Conservation (phyloP, 2,888 invertebrate genomes). For the Sturmia bella region DNA sequence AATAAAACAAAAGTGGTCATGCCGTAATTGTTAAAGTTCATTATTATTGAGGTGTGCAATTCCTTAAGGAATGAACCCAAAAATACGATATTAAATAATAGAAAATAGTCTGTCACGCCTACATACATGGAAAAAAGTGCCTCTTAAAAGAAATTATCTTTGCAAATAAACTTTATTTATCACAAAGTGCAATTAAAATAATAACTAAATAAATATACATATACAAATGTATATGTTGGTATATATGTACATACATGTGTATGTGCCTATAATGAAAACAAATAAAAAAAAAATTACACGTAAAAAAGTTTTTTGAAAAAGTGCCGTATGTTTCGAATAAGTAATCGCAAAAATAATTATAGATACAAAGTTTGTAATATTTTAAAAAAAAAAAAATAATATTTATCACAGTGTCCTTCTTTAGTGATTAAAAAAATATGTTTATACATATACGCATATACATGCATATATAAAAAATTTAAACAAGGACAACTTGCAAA, state of each 20-base stretch:
- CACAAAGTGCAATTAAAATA: slow-evolving; percentile 67
- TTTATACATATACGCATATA: too few relatives aligned
- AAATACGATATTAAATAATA: slow-evolving; percentile 19
- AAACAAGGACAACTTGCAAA: slow-evolving; percentile 22
- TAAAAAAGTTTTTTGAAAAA: background rate
- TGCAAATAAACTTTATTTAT: slow-evolving; percentile 11
- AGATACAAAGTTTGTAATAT: slow-evolving; percentile 15
- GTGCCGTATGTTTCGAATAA: too few relatives aligned
- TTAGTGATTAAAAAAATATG: slow-evolving; percentile 8
- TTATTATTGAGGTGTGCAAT: slow-evolving; percentile 28
- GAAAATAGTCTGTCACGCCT: background rate
- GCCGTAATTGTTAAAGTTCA: slow-evolving; percentile 48
- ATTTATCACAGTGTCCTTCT: slow-evolving; percentile 66
- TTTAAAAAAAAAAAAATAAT: slow-evolving; percentile 4
- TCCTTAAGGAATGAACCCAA: slow-evolving; percentile 45
- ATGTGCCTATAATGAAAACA: background rate
- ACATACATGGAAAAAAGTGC: slow-evolving; percentile 50
- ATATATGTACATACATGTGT: slow-evolving; percentile 19
- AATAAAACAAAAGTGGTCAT: slow-evolving; percentile 32
- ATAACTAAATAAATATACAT: slow-evolving; percentile 34
- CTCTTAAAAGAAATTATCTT: slow-evolving; percentile 33
- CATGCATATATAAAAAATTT: slow-evolving; percentile 33
- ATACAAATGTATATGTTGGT: slow-evolving; percentile 10
- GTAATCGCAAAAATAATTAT: background rate
- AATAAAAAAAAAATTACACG: slow-evolving; percentile 8